Conservation (phyloP, 64 coral and sea anemone genomes). For the Montipora sp. region DNA sequence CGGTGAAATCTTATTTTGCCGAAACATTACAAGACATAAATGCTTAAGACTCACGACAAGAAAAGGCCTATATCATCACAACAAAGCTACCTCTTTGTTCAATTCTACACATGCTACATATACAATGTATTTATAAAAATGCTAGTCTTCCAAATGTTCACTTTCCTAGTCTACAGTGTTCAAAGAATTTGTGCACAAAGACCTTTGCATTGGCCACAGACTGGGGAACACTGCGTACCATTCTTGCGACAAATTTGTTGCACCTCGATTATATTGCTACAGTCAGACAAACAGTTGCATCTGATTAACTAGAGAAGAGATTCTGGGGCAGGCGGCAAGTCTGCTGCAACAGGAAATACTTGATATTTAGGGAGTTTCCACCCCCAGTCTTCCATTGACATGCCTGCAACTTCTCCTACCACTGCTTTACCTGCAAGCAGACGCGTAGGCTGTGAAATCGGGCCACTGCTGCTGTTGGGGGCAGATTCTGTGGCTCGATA, state of each 20-base stretch:
- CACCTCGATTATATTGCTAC: constrained; percentile 37
- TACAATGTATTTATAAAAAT: neutral
- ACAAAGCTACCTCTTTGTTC: too few relatives aligned
- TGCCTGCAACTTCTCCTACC: constrained; percentile 15
- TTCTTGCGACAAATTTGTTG: constrained; percentile 29
- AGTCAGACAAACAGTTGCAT: constrained; percentile 50
- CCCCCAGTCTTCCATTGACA: constrained; percentile 23
- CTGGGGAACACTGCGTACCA: constrained; percentile 28
- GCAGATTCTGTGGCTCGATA: constrained; percentile 5
- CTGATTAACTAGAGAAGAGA: constrained; percentile 38
- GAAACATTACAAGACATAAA: too few relatives aligned
- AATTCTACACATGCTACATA: neutral
- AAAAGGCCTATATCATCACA: too few relatives aligned
- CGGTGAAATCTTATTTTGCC: too few relatives aligned
- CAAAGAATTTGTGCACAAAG: neutral
- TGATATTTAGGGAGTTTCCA: constrained; percentile 34
- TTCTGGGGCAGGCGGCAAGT: constrained; percentile 35
- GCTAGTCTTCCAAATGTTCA: constrained; percentile 20
- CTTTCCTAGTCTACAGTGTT: constrained; percentile 6
- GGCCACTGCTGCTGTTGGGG: neutral
- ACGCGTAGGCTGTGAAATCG: constrained; percentile 33
- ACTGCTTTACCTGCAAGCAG: constrained; percentile 35
- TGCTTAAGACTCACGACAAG: too few relatives aligned
- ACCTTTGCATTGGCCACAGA: neutral
- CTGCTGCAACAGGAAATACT: constrained; percentile 13